Evolutionary conservation across 1,140 invertebrate genomes (phyloP), one percentile per base, ranked within the genome.

Genomic region (Tetramorium alpestre): DNA sequence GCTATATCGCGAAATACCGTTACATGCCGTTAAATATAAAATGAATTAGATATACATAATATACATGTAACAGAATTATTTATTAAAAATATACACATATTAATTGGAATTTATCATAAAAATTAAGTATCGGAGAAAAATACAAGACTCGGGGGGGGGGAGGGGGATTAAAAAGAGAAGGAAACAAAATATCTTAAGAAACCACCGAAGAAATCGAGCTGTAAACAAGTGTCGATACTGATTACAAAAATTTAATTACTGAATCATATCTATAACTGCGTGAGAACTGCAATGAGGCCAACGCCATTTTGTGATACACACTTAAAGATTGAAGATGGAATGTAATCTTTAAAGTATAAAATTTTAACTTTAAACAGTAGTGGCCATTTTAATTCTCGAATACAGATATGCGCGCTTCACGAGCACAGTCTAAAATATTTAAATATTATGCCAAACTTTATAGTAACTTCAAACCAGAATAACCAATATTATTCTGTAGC

Each of bases 171-270:
- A 33, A 33, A 25, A 11, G 33, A 58, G 16, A 33, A 28, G 0
- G 22, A 22, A 41, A 41, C 0, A 16, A 8, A 16, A 44, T 18
- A 0, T 67, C 2, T 69, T 78, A n/a, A 72, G 8, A 44, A 16
- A 44, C 11, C 7, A 47, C 5, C 60, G 28, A 4, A 33, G 33
- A 33, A 3, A 33, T 44, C 16, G n/a, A 56, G 25, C n/a, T 56
- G 18, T 25, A 70, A 41, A 13, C 3, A 13, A 28, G 3, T 58
- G 16, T 49, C n/a, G 51, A 67, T 41, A 80, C 4, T 44, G 16
- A 44, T 58, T 22, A 56, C 16, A 58, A 6, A 82, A 67, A 81
- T 72, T 44, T 81, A 81, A 81, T 81, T 81, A 25, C 28, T 80
- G 47, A 67, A 67, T 80, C 28, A 47, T 51, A 25, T 65, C 11